These are phyloP conservation scores for Epinephelus cyanopodus DNA, from an alignment of 2,113 vertebrate species.

Conservation along the genomic window DNA sequence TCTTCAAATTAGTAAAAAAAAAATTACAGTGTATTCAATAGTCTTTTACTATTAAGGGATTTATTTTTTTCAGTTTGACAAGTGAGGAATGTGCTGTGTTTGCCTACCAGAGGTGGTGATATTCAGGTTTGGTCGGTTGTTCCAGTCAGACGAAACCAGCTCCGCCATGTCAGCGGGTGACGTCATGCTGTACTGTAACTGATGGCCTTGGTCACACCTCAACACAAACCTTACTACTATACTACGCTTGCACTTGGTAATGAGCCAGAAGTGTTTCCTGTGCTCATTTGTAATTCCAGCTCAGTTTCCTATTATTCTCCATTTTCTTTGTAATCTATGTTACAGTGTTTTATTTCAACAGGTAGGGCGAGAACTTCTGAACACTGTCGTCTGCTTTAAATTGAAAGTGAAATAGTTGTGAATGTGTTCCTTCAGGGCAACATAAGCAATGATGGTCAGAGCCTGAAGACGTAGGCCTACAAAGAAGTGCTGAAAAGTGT, in stretches of 20 bases:
- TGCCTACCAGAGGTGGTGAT: constrained; percentile 55
- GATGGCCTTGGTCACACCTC: constrained; percentile 55
- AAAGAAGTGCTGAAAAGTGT: background rate
- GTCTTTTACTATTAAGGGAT: background rate
- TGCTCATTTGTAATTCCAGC: background rate
- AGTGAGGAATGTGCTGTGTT: constrained; percentile 77
- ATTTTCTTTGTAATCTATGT: background rate
- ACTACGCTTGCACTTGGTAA: constrained; percentile 4
- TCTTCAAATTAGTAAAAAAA: background rate
- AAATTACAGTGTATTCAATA: background rate
- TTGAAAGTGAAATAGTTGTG: constrained; percentile 11
- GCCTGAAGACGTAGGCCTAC: background rate
- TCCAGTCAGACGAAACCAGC: constrained; percentile 84
- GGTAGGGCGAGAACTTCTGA: background rate
- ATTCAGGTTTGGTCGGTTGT: constrained; percentile 82
- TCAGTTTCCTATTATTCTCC: background rate
- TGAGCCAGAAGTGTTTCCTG: constrained; percentile 1
- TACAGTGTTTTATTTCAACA: background rate
- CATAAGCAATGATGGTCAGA: background rate
- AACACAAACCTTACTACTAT: constrained; percentile 29
- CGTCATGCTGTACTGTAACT: constrained; percentile 33
- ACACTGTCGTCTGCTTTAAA: background rate
- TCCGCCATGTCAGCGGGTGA: constrained; percentile 56
- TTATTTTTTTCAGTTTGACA: constrained; percentile 45
- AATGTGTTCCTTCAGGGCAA: background rate